Conservation (phyloP, 2,888 invertebrate species). For the Nephrotoma appendiculata region DNA sequence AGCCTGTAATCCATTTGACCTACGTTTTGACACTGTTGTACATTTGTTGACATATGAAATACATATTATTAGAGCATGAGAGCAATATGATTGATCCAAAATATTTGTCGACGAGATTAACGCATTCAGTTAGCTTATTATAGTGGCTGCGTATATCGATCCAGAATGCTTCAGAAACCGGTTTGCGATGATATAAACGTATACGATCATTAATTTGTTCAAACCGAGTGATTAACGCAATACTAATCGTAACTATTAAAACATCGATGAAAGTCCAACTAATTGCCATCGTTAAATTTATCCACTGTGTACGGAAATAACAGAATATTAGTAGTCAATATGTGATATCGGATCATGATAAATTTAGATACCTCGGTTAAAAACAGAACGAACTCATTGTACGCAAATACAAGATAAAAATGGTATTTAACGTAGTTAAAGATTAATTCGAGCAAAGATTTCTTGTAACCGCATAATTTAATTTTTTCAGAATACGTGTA, state of each 20-base stretch:
- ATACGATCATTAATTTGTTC: background rate
- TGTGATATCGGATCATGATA: background rate
- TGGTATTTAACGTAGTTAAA: background rate
- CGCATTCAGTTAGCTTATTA: conserved; percentile 42
- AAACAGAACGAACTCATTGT: background rate
- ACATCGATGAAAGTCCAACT: background rate
- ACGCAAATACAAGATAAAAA: background rate
- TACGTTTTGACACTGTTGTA: conserved; percentile 31
- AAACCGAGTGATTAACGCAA: background rate
- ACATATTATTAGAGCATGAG: conserved; percentile 54
- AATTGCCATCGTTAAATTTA: background rate
- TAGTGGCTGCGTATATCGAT: conserved; percentile 48
- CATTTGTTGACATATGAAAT: conserved; percentile 58
- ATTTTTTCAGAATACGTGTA: background rate
- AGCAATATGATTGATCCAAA: conserved; percentile 49
- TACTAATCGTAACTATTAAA: background rate
- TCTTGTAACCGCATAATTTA: background rate
- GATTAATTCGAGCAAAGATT: background rate
- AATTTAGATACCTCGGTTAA: background rate
- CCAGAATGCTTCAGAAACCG: conserved; percentile 32
- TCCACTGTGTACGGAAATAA: background rate
- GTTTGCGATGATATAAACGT: background rate
- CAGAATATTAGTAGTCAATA: too few species aligned
- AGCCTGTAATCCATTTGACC: background rate
- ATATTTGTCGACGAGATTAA: conserved; percentile 41